Conservation (phyloP, 2,888 invertebrate species). For the Apeira syringaria region DNA sequence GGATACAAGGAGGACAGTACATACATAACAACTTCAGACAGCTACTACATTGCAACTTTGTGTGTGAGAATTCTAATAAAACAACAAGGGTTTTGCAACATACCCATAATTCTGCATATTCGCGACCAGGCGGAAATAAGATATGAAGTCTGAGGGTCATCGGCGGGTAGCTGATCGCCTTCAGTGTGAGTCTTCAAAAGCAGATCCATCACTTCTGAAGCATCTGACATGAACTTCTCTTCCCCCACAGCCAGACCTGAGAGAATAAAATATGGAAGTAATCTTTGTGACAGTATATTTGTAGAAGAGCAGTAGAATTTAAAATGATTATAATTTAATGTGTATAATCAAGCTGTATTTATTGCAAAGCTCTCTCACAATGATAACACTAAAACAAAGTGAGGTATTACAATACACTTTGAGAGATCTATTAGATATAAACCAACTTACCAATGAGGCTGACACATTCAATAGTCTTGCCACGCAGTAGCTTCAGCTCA, state of each 20-base stretch:
- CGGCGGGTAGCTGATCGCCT: constrained; percentile 92
- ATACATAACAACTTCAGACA: no score
- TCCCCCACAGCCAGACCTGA: constrained; percentile 88
- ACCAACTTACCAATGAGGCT: constrained; percentile 95
- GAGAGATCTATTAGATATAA: not conserved
- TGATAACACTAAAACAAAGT: no score
- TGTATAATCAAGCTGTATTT: no score
- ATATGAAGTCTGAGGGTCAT: constrained; percentile 98
- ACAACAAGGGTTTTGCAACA: constrained; percentile 8
- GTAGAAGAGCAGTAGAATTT: no score
- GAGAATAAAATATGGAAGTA: no score
- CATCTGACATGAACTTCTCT: constrained; percentile 94
- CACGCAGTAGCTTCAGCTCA: constrained; percentile 95
- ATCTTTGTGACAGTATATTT: no score
- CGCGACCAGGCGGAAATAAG: constrained; percentile 99
- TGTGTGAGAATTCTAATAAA: no score
- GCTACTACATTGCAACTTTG: no score
- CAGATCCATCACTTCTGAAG: constrained; percentile 97
- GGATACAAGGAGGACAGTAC: no score
- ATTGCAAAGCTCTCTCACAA: no score
- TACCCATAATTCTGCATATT: constrained; percentile 96
- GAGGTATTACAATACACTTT: no score
- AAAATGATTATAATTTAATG: no score
- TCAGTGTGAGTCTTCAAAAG: constrained; percentile 95
- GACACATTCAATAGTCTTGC: constrained; percentile 99